These are phyloP conservation scores for Sphaeridia pumilis DNA, from an alignment of 2,888 invertebrate species.

Conservation along the genomic window DNA sequence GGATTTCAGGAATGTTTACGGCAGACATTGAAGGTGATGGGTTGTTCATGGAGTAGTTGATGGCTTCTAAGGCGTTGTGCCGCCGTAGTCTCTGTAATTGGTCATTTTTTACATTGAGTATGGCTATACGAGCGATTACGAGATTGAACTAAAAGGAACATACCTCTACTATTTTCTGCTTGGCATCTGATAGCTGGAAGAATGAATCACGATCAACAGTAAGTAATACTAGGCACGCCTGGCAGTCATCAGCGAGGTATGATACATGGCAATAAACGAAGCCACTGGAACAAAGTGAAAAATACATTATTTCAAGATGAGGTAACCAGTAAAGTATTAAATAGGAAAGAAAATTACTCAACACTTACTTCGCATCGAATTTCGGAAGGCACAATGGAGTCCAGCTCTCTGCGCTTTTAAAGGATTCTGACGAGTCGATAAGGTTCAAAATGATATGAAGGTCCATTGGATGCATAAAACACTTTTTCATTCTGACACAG, in stretches of 20 bases:
- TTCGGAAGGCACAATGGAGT: conserved; percentile 95
- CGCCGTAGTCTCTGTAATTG: conserved; percentile 57
- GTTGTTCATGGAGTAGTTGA: conserved; percentile 61
- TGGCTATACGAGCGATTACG: no score
- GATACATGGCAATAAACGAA: conserved; percentile 95
- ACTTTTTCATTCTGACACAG: conserved; percentile 89
- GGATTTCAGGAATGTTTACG: conserved; percentile 66
- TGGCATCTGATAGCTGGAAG: conserved; percentile 78
- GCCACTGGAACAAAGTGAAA: conserved; percentile 65
- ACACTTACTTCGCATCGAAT: conserved; percentile 69
- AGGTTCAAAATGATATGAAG: conserved; percentile 87
- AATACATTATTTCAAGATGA: background rate
- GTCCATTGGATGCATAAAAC: conserved; percentile 85
- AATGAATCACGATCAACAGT: conserved; percentile 89
- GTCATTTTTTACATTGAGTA: no score
- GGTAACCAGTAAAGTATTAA: background rate
- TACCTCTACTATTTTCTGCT: conserved; percentile 66
- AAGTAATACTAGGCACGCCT: conserved; percentile 78
- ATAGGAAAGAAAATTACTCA: no score
- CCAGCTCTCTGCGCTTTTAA: conserved; percentile 95
- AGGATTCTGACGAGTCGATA: conserved; percentile 85
- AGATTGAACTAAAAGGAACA: no score
- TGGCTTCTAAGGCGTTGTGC: conserved; percentile 68
- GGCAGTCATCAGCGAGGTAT: conserved; percentile 86
- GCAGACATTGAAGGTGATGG: conserved; percentile 48